Base-by-base conservation (phyloP, 2,113 vertebrate genomes). In the Anthoscopus minutus region DNA sequence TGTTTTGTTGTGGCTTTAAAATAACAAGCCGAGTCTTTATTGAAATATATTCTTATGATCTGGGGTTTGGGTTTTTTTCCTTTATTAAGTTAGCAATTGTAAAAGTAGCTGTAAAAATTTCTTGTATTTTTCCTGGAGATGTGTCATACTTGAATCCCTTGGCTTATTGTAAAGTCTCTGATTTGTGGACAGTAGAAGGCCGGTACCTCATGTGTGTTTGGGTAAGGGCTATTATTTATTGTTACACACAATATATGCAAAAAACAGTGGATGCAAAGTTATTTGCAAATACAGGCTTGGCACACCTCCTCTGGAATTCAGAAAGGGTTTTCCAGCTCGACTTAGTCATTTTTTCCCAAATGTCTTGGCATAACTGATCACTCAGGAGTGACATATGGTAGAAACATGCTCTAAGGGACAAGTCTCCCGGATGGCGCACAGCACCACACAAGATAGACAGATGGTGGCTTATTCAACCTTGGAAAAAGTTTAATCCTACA, bases 391-490 rank as follows among this genome's bases (percentile, higher is more conserved):
- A 97, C 98, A 98, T 98, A 98, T 98, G 98, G 98, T 92, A 69
- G 94, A 84, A 98, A 94, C 97, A 98, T 86, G 95, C 98, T 98
- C 98, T 97, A 95, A 98, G 98, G 97, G 97, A 97, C 97, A 96
- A 96, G 88, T 97, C 97, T 98, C 98, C 98, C 96, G 97, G 97
- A 97, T 97, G 97, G 97, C 67, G 79, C 96, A 85, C 96, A 96
- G 94, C 93, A 96, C 96, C 97, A 95, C 96, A 95, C 97, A 97
- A 97, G 96, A 93, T 96, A 98, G 98, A 98, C 98, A 98, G 98
- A 98, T 99, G 98, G 98, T 94, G 92, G 97, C 97, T 98, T 98
- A 96, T 97, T 98, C 97, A 97, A 97, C 98, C 98, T 98, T 97
- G 92, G 98, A 97, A 96, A 97, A 97, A 98, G 95, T 97, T 97